Percentiles rank a stretch among this genome's conserved stretches.
phyloP scores from a whole-genome alignment of 2,113 vertebrate species.

The Caloenas nicobarica region DNA sequence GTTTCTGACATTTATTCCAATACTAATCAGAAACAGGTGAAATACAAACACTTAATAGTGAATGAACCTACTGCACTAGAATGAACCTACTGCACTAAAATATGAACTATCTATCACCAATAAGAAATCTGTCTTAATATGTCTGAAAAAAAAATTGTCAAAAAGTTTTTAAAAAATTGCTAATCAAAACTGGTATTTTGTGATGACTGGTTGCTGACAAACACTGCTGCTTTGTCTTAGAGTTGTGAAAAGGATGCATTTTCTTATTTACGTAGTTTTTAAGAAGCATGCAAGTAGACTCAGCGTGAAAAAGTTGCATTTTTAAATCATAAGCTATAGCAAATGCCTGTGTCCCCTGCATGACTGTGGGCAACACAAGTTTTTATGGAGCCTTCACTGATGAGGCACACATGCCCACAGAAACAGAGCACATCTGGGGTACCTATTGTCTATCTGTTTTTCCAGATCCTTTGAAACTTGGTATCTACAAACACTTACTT shows the following conservation, averaged over 20 bases:
- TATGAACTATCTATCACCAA: background rate
- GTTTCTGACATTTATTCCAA: background rate
- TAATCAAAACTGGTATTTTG: background rate
- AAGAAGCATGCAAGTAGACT: background rate
- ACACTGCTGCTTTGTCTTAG: background rate
- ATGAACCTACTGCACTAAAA: background rate
- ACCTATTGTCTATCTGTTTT: background rate
- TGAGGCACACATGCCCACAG: accelerated
- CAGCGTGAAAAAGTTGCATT: background rate
- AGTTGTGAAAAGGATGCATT: background rate
- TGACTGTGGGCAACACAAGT: accelerated
- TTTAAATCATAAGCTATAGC: background rate
- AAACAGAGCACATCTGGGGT: accelerated
- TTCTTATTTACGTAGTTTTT: background rate
- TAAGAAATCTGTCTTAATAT: background rate
- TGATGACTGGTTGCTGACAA: background rate
- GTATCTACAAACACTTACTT: background rate
- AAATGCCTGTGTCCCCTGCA: background rate
- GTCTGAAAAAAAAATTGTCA: background rate
- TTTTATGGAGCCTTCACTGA: background rate
- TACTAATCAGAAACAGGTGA: background rate
- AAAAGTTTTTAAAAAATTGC: background rate
- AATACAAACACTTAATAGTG: background rate
- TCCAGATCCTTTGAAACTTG: background rate
- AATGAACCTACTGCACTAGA: background rate